phyloP scores from a whole-genome alignment of 2,113 vertebrate genomes.

The Nibea coibor region DNA sequence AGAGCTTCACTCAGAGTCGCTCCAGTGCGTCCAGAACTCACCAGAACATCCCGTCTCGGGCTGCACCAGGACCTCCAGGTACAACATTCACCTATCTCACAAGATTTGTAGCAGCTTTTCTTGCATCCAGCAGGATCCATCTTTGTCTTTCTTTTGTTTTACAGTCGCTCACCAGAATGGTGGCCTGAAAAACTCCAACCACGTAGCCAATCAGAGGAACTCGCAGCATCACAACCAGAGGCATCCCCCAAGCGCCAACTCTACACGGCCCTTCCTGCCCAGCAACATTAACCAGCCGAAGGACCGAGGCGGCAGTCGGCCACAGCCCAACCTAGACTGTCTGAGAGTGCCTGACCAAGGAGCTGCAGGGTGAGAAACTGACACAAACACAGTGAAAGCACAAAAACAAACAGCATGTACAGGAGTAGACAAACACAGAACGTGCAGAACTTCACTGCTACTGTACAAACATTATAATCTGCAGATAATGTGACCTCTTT shows the following conservation, averaged over 20 bases:
- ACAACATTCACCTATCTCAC: neutral
- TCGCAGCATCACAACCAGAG: constrained; percentile 83
- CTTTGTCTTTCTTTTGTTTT: neutral
- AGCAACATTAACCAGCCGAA: constrained; percentile 78
- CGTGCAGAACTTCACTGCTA: neutral
- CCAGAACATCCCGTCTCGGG: constrained; percentile 87
- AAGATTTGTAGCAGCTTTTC: neutral
- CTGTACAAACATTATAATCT: neutral
- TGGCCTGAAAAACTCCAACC: constrained; percentile 82
- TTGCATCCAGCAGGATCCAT: neutral
- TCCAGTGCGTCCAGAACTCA: constrained; percentile 74
- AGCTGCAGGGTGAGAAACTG: constrained; percentile 92
- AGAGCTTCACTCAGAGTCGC: constrained; percentile 79
- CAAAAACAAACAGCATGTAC: constrained; percentile 10
- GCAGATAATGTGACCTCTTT: neutral
- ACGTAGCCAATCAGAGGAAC: constrained; percentile 79
- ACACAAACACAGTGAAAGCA: neutral
- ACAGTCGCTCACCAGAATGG: constrained; percentile 93
- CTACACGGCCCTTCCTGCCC: constrained; percentile 87
- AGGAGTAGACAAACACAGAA: neutral
- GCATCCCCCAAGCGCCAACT: constrained; percentile 77
- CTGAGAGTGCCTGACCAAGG: constrained; percentile 96
- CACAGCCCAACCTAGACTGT: constrained; percentile 90
- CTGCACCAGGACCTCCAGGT: constrained; percentile 95
- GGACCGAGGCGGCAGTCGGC: constrained; percentile 82